Base-by-base conservation (phyloP, 92 coral and sea anemone genomes). In the Porites divaricata region DNA sequence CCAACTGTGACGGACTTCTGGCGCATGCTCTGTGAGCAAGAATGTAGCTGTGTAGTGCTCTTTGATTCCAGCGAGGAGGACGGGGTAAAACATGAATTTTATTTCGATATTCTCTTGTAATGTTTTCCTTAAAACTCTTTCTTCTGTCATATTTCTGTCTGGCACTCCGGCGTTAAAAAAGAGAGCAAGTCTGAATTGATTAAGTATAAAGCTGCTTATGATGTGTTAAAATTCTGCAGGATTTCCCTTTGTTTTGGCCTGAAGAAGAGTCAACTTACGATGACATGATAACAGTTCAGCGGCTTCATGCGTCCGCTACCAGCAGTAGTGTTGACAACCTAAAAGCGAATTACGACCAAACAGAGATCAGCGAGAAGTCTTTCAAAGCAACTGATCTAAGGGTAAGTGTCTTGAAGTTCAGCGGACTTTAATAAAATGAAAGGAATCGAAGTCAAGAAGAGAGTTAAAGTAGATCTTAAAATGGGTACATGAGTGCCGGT, bases 11-110 rank as follows among this genome's bases (percentile, higher is more conserved):
- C 96, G 13, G 99, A 95, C 83, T 95, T 92, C 72, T 96, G 99
- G 99, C 99, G 96, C 88, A 96, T 96, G 99, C 91, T 96, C 73
- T 92, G 96, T 86, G 99, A 96, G 77, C 98, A 96, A 76, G 95
- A 86, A 61, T 95, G 98, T 16, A 93, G 89, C 19, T 96, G 98
- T 80, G 88, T 96, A 8, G 94, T 96, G 48, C 82, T 93, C 19
- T 91, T 96, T 81, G 90, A 92, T 65, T 89, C 98, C 52, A 89
- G 90, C 20, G 95, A 95, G 26, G 97, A 93, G 84, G 93, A 96
- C 83, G 98, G 89, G 89, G 95, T 90, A 67, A 83, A 81, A 58
- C 50, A 35, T 25, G 58, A 53, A 8, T 53, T 14, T 41, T 28
- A 2, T 6, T 6, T 3, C 5, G 52, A 10, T 24, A 4, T 50